phyloP scores from a whole-genome alignment of 1,140 invertebrate species.

The Drosophila pectinifera region DNA sequence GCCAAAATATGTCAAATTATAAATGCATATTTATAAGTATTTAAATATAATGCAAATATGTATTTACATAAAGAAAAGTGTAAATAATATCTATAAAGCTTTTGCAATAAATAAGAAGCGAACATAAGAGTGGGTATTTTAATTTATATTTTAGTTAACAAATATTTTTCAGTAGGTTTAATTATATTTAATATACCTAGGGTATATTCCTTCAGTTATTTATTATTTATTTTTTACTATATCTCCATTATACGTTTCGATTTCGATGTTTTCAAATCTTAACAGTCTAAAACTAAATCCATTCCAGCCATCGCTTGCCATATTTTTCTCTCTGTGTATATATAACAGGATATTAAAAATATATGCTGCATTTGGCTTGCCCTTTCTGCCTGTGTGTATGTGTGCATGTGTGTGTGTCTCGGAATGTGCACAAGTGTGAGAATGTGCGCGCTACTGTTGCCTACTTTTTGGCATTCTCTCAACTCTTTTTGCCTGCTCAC shows the following conservation, averaged over 20 bases:
- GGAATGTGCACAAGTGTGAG: constrained; percentile 17
- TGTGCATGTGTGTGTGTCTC: constrained; percentile 4
- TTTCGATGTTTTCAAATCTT: too few species aligned
- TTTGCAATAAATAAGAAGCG: too few species aligned
- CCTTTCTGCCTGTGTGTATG: neutral
- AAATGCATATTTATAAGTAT: neutral
- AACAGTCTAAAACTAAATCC: too few species aligned
- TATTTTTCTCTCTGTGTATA: neutral
- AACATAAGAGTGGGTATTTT: too few species aligned
- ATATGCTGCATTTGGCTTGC: constrained; percentile 40
- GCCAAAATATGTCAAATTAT: neutral
- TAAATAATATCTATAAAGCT: too few species aligned
- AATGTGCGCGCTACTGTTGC: constrained; percentile 28
- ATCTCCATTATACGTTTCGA: too few species aligned
- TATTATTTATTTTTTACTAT: too few species aligned
- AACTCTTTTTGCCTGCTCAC: constrained; percentile 54
- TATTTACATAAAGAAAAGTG: too few species aligned
- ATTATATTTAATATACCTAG: too few species aligned
- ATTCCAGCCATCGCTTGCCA: too few species aligned
- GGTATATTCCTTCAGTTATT: too few species aligned
- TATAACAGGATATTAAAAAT: constrained; percentile 68
- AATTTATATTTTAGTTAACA: too few species aligned
- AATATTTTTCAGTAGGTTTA: neutral
- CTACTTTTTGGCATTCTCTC: constrained; percentile 45
- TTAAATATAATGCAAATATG: neutral